These are phyloP conservation scores for Drosophila bocqueti DNA, from an alignment of 1,140 invertebrate genomes.

Conservation along the genomic window DNA sequence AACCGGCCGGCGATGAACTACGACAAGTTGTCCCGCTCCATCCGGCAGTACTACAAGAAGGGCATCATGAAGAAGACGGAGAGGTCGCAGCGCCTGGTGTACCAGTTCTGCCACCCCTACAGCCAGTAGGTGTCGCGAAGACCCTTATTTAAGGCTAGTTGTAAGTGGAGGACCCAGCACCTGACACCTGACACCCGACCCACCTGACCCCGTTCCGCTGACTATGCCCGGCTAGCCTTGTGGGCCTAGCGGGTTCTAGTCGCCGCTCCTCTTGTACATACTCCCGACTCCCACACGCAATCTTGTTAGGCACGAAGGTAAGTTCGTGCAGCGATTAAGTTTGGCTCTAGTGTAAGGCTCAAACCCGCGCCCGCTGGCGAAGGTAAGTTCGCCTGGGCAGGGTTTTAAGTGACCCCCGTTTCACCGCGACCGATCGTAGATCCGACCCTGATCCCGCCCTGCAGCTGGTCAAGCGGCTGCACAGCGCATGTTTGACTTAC, in stretches of 20 bases:
- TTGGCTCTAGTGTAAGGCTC: slow-evolving; percentile 54
- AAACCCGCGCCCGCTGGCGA: slow-evolving; percentile 58
- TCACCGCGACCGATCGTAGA: slow-evolving; percentile 58
- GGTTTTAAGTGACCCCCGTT: slow-evolving; percentile 67
- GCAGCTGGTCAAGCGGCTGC: slow-evolving; percentile 50
- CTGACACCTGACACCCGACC: slow-evolving; percentile 12
- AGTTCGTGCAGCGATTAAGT: slow-evolving; percentile 74
- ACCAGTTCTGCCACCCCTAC: slow-evolving; percentile 99
- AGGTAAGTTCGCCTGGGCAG: slow-evolving; percentile 76
- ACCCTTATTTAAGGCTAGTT: slow-evolving; percentile 64
- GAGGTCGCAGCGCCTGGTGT: slow-evolving; percentile 98
- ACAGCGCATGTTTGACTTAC: slow-evolving; percentile 74
- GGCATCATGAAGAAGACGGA: slow-evolving; percentile 99
- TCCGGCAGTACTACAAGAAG: slow-evolving; percentile 99
- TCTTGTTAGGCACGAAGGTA: slow-evolving; percentile 76
- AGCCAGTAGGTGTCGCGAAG: slow-evolving; percentile 88
- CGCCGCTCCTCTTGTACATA: slow-evolving; percentile 58
- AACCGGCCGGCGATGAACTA: slow-evolving; percentile 99
- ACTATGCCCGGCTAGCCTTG: slow-evolving; percentile 71
- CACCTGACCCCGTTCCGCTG: slow-evolving; percentile 10
- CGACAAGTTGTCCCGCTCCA: slow-evolving; percentile 98
- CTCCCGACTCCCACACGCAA: slow-evolving; percentile 18
- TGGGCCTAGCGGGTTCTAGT: slow-evolving; percentile 70
- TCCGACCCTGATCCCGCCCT: slow-evolving; percentile 52
- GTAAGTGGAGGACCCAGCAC: slow-evolving; percentile 31